phyloP scores from a whole-genome alignment of 2,888 invertebrate genomes.

The Bellardia bayeri region DNA sequence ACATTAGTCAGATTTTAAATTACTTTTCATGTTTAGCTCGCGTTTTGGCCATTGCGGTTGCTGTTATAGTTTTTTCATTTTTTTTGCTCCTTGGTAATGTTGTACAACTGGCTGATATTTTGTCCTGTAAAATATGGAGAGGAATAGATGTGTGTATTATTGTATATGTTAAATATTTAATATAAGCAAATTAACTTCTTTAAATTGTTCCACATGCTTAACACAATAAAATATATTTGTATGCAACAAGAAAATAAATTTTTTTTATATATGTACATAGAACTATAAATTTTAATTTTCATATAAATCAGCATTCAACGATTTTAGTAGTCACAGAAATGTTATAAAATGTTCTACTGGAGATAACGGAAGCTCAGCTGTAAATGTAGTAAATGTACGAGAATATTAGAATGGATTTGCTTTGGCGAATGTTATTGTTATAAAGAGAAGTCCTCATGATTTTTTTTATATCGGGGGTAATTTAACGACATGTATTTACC shows the following conservation, averaged over 20 bases:
- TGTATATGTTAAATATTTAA: background rate
- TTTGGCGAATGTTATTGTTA: constrained; percentile 9
- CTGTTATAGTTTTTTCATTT: constrained; percentile 79
- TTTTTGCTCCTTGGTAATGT: constrained; percentile 84
- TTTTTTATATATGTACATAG: too few species aligned
- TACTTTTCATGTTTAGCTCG: constrained; percentile 80
- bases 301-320: background rate
- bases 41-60: constrained; percentile 75
- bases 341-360: background rate
- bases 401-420: background rate
- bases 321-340: constrained; percentile 4
- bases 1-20: constrained; percentile 13
- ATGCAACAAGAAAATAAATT: background rate
- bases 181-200: background rate
- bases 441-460: background rate
- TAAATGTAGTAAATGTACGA: background rate
- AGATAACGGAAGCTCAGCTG: background rate
- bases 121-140: constrained; percentile 80
- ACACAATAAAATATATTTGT: background rate
- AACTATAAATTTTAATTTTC: background rate
- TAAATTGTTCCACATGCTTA: background rate
- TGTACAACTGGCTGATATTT: constrained; percentile 84
- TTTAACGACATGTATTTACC: constrained; percentile 72
- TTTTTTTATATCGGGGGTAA: constrained; percentile 7
- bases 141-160: background rate